phyloP scores from a whole-genome alignment of 64 coral and sea anemone genomes.

The Dendronephthya gigantea region DNA sequence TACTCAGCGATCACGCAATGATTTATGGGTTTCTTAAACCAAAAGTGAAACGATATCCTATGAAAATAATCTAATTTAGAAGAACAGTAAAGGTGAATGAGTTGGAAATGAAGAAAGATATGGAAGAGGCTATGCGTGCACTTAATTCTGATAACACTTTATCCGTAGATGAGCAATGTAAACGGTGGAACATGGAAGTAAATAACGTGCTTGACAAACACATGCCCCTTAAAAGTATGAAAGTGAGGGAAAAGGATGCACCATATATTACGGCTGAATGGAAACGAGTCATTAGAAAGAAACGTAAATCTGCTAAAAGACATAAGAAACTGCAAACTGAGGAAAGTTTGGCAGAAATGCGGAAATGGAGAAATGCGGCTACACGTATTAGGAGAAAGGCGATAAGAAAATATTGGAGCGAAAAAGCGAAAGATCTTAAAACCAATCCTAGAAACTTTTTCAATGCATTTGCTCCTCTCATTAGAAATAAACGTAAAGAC shows the following conservation, averaged over 20 bases:
- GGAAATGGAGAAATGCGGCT: neutral
- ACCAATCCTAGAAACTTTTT: neutral
- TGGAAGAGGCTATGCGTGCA: neutral
- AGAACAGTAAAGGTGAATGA: constrained; percentile 40
- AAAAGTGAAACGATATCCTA: constrained; percentile 20
- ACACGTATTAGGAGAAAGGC: neutral
- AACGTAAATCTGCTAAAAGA: neutral
- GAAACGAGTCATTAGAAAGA: neutral
- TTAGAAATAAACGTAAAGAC: neutral
- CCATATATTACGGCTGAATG: neutral
- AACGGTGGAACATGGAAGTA: neutral
- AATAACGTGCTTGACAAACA: constrained; percentile 33
- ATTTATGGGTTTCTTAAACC: constrained; percentile 40
- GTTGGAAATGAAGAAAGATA: constrained; percentile 36
- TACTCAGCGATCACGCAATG: constrained; percentile 38
- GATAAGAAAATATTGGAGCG: neutral
- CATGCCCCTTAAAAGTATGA: constrained; percentile 27
- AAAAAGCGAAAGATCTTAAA: neutral
- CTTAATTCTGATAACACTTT: constrained; percentile 26
- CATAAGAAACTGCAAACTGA: neutral
- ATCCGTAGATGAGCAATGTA: constrained; percentile 28
- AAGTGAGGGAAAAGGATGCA: neutral
- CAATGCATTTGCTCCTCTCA: neutral
- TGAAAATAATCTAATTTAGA: constrained; percentile 30
- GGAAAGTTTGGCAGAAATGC: neutral